Base-by-base conservation (phyloP, 2,888 invertebrate species). In the Leucophenga maculata region DNA sequence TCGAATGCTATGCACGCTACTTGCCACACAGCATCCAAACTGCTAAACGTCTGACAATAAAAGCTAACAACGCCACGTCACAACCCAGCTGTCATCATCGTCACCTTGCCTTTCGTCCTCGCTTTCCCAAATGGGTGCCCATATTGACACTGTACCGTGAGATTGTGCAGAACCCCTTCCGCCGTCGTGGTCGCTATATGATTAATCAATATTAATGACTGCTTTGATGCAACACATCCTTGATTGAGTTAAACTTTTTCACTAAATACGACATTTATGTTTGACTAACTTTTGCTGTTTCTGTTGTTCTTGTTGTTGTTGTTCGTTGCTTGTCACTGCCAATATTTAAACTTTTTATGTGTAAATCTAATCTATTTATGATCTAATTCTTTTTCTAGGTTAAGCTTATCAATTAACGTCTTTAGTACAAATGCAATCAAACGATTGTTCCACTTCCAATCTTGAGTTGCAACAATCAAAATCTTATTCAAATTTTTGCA, bases 51-150 rank as follows among this genome's bases (percentile, higher is more conserved):
- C 72, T 57, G 9, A 9, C 60, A 14, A 44, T 20, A 11, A 39
- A 44, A 39, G 60, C 44, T 39, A 60, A 18, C 50, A 20, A 66
- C 32, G 4, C 55, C 22, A 55, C 39, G 20, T 1, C 16, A 22
- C 50, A 48, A 6, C 14, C 9, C 6, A 31, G 50, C 32, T 67
- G 32, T 39, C n/a, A 20, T 1, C 31, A 22, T n/a, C 39, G 44
- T 8, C 50, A 20, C 60, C 74, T 75, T 13, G 32, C 66, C 0
- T 79, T 73, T 57, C 76, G 74, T 66, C 75, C 77, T 14, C 78
- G 79, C 14, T 79, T 75, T 66, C 79, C 79, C 9, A 76, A 77
- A 73, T 79, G 79, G 79, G 75, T 79, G 9, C 78, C 78, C 16
- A 77, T 79, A 60, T 68, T 79, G n/a, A 77, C 79, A 0, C 64